Base-by-base conservation (phyloP, 2,888 invertebrate genomes). In the Torymus tubicola region DNA sequence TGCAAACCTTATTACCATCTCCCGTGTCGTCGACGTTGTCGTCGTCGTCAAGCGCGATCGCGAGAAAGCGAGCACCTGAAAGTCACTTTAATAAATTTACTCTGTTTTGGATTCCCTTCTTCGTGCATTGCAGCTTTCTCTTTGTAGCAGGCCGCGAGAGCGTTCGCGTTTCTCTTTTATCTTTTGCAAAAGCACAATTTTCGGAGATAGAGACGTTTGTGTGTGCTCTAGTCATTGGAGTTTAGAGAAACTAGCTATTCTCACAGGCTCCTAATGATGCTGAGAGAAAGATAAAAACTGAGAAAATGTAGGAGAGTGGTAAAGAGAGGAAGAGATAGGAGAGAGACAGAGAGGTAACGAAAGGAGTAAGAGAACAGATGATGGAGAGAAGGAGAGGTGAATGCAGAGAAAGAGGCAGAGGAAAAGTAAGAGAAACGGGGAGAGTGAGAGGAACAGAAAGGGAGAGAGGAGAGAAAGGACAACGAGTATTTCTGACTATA, bases 31-130 rank as follows among this genome's bases (percentile, higher is more conserved):
- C 24, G 24, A 24, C 24, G 24, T 24, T 3, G 24, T 24, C 24
- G 24, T 24, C 2, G 31, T 73, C 55, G 55, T 53, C 42, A 18
- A 50, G 55, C 0, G 57, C 52, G 55, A 14, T 42, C 8, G n/a
- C 58, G 42, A 57, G 24, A 24, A 24, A 24, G 52, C 10, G 50
- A 42, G 16, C 8, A 13, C 14, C 16, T 53, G 58, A 78, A 53
- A 67, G 61, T n/a, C 11, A 12, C 42, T 60, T 67, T 60, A 72
- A 55, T 64, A 61, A 53, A 78, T 78, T 68, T 72, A 12, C 42
- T 24, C 14, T 67, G 21, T 16, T 72, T 24, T 18, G 10, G 24
- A 65, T 63, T 77, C 57, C 21, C 65, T 18, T 63, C n/a, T 21
- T 64, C 42, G 21, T 60, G 60, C 18, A 55, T 14, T 24, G 3